A percentile compares a stretch with the other conserved stretches of the same genome.
phyloP scores from a whole-genome alignment of 2,113 vertebrate genomes.

The Mola mola region DNA sequence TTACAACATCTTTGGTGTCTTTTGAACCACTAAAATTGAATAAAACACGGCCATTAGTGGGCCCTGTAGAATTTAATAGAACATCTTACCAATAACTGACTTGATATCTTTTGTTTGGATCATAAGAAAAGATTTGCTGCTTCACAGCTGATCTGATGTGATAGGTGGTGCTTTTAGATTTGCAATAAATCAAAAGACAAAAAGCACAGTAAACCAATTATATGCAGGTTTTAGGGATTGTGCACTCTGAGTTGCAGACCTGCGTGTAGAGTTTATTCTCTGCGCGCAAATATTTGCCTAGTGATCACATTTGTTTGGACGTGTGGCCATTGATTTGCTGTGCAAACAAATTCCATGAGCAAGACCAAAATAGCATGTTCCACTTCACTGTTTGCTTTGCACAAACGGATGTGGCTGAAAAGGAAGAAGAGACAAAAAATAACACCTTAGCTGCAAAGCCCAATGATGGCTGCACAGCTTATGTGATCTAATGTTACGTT shows the following conservation, averaged over 20 bases:
- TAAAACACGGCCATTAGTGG: neutral
- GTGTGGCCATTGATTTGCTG: constrained; percentile 73
- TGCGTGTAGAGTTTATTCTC: constrained; percentile 55
- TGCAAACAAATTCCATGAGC: constrained; percentile 66
- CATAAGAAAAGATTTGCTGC: constrained; percentile 27
- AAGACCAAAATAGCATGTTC: constrained; percentile 61
- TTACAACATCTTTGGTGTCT: too few species aligned
- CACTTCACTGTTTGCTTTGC: constrained; percentile 49
- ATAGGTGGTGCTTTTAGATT: constrained; percentile 67
- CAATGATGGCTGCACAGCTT: constrained; percentile 6
- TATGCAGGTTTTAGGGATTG: constrained; percentile 66
- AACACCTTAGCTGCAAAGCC: constrained; percentile 16
- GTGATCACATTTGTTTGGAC: constrained; percentile 75
- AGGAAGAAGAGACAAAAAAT: constrained; percentile 38
- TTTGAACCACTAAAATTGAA: neutral
- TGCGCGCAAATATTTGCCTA: constrained; percentile 78
- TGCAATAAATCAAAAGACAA: constrained; percentile 70
- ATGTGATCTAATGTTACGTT: constrained; percentile 8
- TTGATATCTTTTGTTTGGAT: constrained; percentile 44
- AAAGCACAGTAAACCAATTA: constrained; percentile 74
- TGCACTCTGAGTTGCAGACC: constrained; percentile 60
- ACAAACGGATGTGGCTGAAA: constrained; percentile 44
- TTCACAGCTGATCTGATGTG: constrained; percentile 45
- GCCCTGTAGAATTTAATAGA: neutral
- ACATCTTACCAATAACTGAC: neutral